These are phyloP conservation scores for Heterodera schachtii DNA, from an alignment of 1,140 invertebrate genomes.

Conservation along the genomic window DNA sequence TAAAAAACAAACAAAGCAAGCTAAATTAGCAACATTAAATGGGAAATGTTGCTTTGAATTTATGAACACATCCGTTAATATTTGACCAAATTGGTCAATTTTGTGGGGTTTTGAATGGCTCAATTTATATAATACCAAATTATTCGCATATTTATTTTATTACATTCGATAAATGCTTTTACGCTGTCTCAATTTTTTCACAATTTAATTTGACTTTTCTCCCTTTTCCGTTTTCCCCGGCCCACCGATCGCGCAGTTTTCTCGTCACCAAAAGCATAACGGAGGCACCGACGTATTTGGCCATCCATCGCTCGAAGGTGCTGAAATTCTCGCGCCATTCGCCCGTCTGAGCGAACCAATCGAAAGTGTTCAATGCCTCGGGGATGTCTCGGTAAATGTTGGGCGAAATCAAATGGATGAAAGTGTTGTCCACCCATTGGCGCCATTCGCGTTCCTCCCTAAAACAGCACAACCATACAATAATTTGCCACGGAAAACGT, in stretches of 20 bases:
- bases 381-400: slow-evolving; percentile 86
- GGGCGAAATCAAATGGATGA: slow-evolving; percentile 77
- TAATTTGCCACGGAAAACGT: background rate
- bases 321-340: slow-evolving; percentile 89
- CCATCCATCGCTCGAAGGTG: slow-evolving; percentile 78
- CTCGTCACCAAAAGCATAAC: slow-evolving; percentile 93
- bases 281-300: slow-evolving; percentile 88
- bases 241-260: slow-evolving; percentile 79
- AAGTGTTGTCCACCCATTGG: slow-evolving; percentile 82
- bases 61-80: too few species aligned
- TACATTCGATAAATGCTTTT: too few species aligned
- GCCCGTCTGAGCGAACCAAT: slow-evolving; percentile 86
- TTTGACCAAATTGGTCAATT: too few species aligned
- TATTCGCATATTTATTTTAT: too few species aligned
- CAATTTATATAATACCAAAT: too few species aligned
- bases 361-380: slow-evolving; percentile 86
- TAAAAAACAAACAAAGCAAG: too few species aligned
- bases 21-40: too few species aligned
- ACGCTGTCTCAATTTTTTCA: too few species aligned
- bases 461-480: slow-evolving; percentile 37
- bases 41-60: too few species aligned
- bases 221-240: background rate
- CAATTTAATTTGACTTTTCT: too few species aligned
- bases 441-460: slow-evolving; percentile 92
- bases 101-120: too few species aligned